These are phyloP conservation scores for Hyperoplus immaculatus DNA, from an alignment of 2,797 vertebrate species.

Conservation along the genomic window DNA sequence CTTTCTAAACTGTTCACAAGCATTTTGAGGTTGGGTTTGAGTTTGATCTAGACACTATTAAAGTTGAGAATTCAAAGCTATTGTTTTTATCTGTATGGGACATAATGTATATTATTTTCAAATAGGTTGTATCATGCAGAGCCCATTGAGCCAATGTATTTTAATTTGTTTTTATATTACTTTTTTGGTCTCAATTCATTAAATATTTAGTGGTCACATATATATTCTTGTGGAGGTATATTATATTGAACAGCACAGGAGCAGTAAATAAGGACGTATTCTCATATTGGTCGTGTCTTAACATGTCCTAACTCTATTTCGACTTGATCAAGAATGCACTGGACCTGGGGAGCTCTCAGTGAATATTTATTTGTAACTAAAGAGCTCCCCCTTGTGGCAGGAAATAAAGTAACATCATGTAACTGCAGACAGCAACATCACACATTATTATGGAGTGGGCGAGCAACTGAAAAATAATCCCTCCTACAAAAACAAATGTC, in stretches of 20 bases:
- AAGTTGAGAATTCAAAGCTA: not conserved
- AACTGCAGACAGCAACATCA: not conserved
- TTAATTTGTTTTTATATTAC: not conserved
- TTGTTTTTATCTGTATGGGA: not conserved
- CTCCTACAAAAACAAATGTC: not conserved
- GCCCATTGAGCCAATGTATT: not conserved
- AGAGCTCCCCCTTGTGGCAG: conserved; percentile 77
- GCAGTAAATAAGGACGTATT: not conserved
- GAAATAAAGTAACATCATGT: conserved; percentile 29
- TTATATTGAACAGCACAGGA: not conserved
- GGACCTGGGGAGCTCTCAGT: no score
- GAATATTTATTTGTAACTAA: conserved; percentile 59
- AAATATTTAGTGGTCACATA: not conserved
- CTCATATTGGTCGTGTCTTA: not conserved
- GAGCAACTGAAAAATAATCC: not conserved
- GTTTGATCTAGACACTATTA: not conserved
- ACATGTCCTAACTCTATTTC: not conserved
- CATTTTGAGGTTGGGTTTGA: not conserved
- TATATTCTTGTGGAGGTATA: not conserved
- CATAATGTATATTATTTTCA: not conserved
- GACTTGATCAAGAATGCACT: not conserved
- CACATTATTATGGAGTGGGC: not conserved
- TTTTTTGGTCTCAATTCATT: not conserved
- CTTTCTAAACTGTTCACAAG: not conserved
- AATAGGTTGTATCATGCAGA: not conserved